These are phyloP conservation scores for Cotesia vestalis DNA, from an alignment of 1,140 invertebrate genomes.

Conservation along the genomic window DNA sequence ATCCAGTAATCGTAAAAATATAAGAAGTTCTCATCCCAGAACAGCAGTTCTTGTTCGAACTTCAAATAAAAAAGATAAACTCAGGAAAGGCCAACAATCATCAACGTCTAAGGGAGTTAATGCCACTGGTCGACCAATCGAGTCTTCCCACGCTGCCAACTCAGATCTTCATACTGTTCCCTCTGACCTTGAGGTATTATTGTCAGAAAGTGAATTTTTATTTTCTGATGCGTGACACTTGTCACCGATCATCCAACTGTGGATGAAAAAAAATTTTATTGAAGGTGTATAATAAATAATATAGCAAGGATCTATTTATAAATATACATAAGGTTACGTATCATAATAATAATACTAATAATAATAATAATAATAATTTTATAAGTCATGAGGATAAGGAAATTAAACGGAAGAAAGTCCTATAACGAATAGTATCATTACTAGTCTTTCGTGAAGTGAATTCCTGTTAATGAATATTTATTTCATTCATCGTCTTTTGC, in stretches of 20 bases:
- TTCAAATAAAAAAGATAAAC: constrained; percentile 52
- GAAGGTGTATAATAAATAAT: background rate
- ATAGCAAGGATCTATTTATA: background rate
- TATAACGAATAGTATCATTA: constrained; percentile 1
- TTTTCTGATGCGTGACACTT: constrained; percentile 68
- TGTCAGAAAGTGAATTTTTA: constrained; percentile 72
- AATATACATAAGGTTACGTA: background rate
- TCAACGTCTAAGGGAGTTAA: constrained; percentile 17
- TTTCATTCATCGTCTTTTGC: constrained; percentile 2
- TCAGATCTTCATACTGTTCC: constrained; percentile 72
- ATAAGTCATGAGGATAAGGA: background rate
- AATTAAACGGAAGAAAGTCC: constrained; percentile 26
- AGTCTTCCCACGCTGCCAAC: constrained; percentile 58
- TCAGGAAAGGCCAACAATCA: constrained; percentile 46
- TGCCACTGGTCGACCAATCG: constrained; percentile 38
- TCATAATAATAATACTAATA: no score
- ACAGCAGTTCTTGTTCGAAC: constrained; percentile 66
- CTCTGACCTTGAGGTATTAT: constrained; percentile 71
- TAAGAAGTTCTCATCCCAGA: constrained; percentile 47
- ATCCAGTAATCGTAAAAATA: constrained; percentile 31
- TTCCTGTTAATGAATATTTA: constrained; percentile 20
- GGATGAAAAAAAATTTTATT: constrained; percentile 19
- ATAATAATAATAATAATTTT: no score
- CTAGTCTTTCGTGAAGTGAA: constrained; percentile 38
- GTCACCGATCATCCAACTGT: constrained; percentile 26